Base-by-base conservation (phyloP, 2,888 invertebrate species). In the Idaea aversata region DNA sequence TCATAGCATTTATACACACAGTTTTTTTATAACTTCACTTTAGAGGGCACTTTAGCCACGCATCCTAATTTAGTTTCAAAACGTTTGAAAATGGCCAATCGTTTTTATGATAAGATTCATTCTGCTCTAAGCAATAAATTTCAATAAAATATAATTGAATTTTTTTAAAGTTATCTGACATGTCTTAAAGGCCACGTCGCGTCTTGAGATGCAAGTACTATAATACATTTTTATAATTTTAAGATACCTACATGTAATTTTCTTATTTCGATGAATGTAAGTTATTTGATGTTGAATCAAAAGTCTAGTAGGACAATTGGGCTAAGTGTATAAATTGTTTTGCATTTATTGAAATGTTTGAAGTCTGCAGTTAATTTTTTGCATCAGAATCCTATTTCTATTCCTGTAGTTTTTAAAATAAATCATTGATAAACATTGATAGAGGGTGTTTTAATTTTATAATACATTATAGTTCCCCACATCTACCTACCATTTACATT, bases 361-460 rank as follows among this genome's bases (percentile, higher is more conserved):
- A 47, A 47, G 47, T 47, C 47, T 47, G 47, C 10, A 13, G 13
- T 13, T 47, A 47, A 10, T 47, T 47, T 47, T 47, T 47, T 47
- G 47, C 47, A 10, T 47, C 47, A 47, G 47, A 13, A 47, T 47
- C 47, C 47, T 47, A 47, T 47, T 7, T 10, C 47, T 47, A 47
- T 64, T 16, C 59, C 62, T 63, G 38, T 15, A 62, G 63, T 67
- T 67, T 64, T 38, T 36, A 63, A 36, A 34, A 34, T 16, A 34
- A 34, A 35, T 61, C 16, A 61, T 61, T 57, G 64, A 65, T 68
- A 68, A 68, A 66, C 35, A 5, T 58, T 62, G 61, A 66, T 57
- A 25, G 25, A 25, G 25, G 25, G n/a, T n/a, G 34, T 34, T 61
- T 61, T 61, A n/a, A 15, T 59, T 59, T 5, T 59, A 25, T n/a